A percentile compares a stretch with the other conserved stretches of the same genome.
These are phyloP conservation scores for Eilema caniola DNA, from an alignment of 2,888 invertebrate genomes.

Conservation along the genomic window DNA sequence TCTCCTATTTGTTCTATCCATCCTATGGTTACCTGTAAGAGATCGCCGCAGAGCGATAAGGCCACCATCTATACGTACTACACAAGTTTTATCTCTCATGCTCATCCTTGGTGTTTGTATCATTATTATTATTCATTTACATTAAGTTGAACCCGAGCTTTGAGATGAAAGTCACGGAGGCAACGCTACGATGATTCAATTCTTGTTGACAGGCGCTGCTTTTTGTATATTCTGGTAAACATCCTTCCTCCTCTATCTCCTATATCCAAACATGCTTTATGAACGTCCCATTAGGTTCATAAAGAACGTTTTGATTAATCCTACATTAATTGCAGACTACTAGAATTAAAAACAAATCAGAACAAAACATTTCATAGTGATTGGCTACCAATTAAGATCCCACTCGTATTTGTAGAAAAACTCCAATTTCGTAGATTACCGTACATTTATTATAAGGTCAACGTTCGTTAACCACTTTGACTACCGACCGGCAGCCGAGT, in stretches of 20 bases:
- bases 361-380: conserved; percentile 13
- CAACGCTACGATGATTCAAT: no score
- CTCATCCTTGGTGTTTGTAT: no score
- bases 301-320: neutral
- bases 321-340: neutral
- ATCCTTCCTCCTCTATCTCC: neutral
- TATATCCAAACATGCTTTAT: neutral
- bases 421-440: conserved; percentile 22
- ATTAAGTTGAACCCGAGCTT: no score
- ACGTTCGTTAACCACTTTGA: conserved; percentile 33
- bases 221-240: neutral
- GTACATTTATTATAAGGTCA: conserved; percentile 42
- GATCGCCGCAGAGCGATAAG: no score
- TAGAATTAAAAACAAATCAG: conserved; percentile 19
- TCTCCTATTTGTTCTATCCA: no score
- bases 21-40: no score
- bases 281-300: neutral
- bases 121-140: no score
- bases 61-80: no score
- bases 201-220: no score
- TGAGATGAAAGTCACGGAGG: no score
- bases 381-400: conserved; percentile 19
- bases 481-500: conserved; percentile 48
- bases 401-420: conserved; percentile 17
- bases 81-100: no score